phyloP scores from a whole-genome alignment of 2,113 vertebrate genomes.

The Sylvicapra grimmia region DNA sequence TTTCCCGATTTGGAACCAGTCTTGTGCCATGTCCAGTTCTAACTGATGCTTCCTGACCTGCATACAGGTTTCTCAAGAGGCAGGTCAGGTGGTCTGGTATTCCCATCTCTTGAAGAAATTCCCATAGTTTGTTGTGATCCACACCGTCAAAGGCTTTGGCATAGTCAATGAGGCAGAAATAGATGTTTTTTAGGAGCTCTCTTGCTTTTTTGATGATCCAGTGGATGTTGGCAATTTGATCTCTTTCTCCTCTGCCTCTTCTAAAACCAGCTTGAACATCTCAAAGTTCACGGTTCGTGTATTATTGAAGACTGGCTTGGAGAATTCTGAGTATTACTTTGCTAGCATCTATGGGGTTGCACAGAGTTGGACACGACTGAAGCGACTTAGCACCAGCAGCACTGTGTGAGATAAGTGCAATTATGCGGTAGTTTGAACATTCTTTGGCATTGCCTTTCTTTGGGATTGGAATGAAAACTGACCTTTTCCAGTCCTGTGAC shows the following conservation, averaged over 20 bases:
- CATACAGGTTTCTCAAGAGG: not conserved
- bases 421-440: rapidly evolving
- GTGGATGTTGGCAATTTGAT: not conserved
- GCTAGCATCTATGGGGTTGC: not conserved
- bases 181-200: not conserved
- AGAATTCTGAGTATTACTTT: not conserved
- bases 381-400: too few species aligned
- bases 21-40: not conserved
- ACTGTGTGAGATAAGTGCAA: not conserved
- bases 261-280: not conserved
- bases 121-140: not conserved
- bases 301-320: not conserved
- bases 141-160: not conserved
- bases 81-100: not conserved
- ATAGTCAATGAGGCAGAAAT: not conserved
- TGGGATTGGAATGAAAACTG: not conserved
- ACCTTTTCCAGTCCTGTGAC: not conserved
- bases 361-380: too few species aligned
- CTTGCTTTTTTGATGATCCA: not conserved
- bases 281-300: not conserved
- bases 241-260: not conserved
- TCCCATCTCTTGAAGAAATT: not conserved
- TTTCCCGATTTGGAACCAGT: not conserved
- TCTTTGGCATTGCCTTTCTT: not conserved
- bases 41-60: not conserved